Base-by-base conservation (phyloP, 2,888 invertebrate species). In the Dorcus parallelipipedus region DNA sequence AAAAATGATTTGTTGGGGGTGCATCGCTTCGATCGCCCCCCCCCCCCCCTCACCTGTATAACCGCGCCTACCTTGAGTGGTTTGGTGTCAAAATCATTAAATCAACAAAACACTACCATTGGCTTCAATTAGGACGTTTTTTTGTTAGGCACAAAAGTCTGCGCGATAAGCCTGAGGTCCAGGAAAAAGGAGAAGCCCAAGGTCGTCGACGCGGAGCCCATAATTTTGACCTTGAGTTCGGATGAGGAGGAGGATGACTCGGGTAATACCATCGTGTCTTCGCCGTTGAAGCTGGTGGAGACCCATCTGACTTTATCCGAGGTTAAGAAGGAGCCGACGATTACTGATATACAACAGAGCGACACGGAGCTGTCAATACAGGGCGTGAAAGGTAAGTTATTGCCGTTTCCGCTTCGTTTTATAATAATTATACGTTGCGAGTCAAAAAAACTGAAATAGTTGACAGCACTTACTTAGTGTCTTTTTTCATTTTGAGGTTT, bases 141-240 rank as follows among this genome's bases (percentile, higher is more conserved):
- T 51, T 20, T 42, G 49, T 49, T 52, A 59, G 59, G 59, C 6
- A 48, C 55, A 40, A 20, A 51, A 9, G 48, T 48, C 23, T 33
- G 17, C 33, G 2, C 45, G 3, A 8, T 6, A 8, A 9, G 20
- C 9, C 4, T 23, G 9, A 17, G 17, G 20, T 6, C 26, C 6
- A 45, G 59, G 45, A 45, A 56, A 3, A 65, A 61, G 53, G 54
- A 71, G 69, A 45, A 83, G 83, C 54, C 80, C n/a, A 82, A 82
- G 64, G 78, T 81, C 63, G 81, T 83, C 1, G 88, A 85, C 59
- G 82, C 82, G 8, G 85, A 88, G 69, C 86, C 88, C 40, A 87
- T 88, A 7, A 86, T 89, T 68, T 78, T 89, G 59, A 86, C 86
- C 10, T 78, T 87, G 50, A 89, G 88, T 71, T 88, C 88, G 52